Percentiles rank a stretch among this genome's conserved stretches.
Evolutionary conservation across 2,888 invertebrate species (phyloP).

Genomic region (Zygothrica quintamaculata): DNA sequence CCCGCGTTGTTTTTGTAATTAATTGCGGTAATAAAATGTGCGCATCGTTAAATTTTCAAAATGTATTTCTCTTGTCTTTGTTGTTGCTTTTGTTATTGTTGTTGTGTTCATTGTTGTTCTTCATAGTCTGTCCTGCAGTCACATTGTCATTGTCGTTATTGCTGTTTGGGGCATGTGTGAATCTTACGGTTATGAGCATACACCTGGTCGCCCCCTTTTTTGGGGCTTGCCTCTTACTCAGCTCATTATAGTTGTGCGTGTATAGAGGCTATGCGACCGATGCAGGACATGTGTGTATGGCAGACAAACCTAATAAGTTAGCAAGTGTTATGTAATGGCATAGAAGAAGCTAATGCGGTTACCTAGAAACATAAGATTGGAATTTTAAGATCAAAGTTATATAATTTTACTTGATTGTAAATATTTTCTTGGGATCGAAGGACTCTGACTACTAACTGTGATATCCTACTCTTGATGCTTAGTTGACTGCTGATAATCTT

Average conservation of each 20-base stretch:
- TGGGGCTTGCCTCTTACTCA: slow-evolving; percentile 26
- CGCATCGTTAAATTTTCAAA: slow-evolving; percentile 80
- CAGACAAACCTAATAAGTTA: slow-evolving; percentile 62
- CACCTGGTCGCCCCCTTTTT: slow-evolving; percentile 47
- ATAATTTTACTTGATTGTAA: too few relatives aligned
- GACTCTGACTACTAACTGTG: too few relatives aligned
- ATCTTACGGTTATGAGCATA: slow-evolving; percentile 65
- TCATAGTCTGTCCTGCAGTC: slow-evolving; percentile 23
- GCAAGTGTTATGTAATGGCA: slow-evolving; percentile 20
- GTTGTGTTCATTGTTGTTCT: slow-evolving; percentile 22
- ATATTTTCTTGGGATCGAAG: too few relatives aligned
- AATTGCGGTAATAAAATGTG: slow-evolving; percentile 84
- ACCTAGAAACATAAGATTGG: not conserved
- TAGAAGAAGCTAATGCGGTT: slow-evolving; percentile 41
- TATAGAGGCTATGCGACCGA: slow-evolving; percentile 2
- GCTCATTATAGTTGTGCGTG: slow-evolving; percentile 18
- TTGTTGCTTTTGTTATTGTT: slow-evolving; percentile 21
- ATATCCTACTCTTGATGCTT: too few relatives aligned
- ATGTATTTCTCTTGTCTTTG: slow-evolving; percentile 72
- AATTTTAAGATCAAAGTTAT: slow-evolving; percentile 1
- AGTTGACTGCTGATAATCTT: too few relatives aligned
- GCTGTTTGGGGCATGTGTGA: slow-evolving; percentile 64
- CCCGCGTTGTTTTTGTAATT: slow-evolving; percentile 79
- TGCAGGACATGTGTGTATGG: slow-evolving; percentile 1
- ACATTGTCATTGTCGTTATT: slow-evolving; percentile 26